A percentile compares a stretch with the other conserved stretches of the same genome.
These are phyloP conservation scores for Aselliscus stoliczkanus DNA, from an alignment of 2,797 vertebrate genomes.

Conservation along the genomic window DNA sequence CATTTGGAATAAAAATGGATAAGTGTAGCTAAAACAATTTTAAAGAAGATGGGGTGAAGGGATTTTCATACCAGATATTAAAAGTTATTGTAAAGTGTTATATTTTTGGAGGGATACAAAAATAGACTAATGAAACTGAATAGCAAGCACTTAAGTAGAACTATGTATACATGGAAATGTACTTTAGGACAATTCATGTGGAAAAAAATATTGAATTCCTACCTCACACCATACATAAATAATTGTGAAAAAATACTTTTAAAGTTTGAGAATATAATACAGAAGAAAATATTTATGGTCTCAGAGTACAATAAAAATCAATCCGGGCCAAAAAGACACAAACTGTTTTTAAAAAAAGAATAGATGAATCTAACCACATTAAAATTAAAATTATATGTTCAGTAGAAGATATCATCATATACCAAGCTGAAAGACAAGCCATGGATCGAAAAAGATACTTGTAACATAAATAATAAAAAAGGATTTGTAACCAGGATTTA, in stretches of 20 bases:
- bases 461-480: background rate
- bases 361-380: background rate
- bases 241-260: background rate
- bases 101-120: background rate
- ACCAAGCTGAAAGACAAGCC: background rate
- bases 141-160: background rate
- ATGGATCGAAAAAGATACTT: background rate
- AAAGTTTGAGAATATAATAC: background rate
- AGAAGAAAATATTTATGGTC: background rate
- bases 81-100: background rate
- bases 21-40: background rate
- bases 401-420: constrained; percentile 13
- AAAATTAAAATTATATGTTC: background rate
- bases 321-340: background rate
- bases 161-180: background rate
- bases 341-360: background rate
- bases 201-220: background rate
- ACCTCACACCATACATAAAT: background rate
- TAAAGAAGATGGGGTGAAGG: background rate
- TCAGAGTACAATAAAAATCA: background rate
- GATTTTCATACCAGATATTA: background rate
- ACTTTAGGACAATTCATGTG: background rate
- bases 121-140: background rate
- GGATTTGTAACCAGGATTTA: background rate
- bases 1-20: background rate